Evolutionary conservation across 2,113 vertebrate species (phyloP).

Genomic region (Gymnocephalus cernua): DNA sequence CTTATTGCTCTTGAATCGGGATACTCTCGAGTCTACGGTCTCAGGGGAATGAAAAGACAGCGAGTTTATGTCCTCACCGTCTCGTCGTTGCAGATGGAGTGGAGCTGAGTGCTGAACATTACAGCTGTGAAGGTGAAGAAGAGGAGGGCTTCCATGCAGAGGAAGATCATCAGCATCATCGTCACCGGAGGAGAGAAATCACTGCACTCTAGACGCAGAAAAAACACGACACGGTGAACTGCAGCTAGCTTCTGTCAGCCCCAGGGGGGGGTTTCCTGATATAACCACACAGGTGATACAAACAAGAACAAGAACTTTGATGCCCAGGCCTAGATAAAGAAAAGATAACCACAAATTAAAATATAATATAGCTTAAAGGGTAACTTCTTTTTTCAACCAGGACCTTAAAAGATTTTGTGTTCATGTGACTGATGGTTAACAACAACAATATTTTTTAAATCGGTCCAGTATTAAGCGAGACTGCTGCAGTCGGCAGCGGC

Average conservation of each 20-base stretch:
- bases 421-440: no score
- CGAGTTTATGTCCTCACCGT: slow-evolving; percentile 81
- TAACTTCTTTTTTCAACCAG: no score
- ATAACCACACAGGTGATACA: no score
- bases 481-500: no score
- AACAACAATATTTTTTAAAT: no score
- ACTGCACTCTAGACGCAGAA: slow-evolving; percentile 88
- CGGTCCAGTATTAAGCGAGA: no score
- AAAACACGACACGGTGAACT: neutral
- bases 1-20: no score
- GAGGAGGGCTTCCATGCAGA: slow-evolving; percentile 94
- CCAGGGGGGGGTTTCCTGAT: no score
- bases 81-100: slow-evolving; percentile 95
- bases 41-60: no score
- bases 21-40: no score
- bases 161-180: slow-evolving; percentile 92
- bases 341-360: neutral
- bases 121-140: slow-evolving; percentile 96
- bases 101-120: slow-evolving; percentile 95
- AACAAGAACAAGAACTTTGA: no score
- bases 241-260: neutral
- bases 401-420: no score
- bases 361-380: neutral
- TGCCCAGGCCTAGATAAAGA: neutral
- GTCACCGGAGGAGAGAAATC: slow-evolving; percentile 93